These are phyloP conservation scores for Napeogenes inachia DNA, from an alignment of 2,888 invertebrate species.

Conservation along the genomic window DNA sequence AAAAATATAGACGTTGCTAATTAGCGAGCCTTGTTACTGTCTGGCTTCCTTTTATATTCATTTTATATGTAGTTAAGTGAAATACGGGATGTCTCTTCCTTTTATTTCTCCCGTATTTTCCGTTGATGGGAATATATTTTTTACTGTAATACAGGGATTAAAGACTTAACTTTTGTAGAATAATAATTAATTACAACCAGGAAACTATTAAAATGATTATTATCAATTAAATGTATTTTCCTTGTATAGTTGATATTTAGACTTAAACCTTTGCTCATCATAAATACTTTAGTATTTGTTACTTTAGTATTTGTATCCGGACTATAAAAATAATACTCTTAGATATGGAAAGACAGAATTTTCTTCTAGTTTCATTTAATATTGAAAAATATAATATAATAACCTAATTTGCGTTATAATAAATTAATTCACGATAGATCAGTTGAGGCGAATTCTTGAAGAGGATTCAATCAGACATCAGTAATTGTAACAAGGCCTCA, in stretches of 20 bases:
- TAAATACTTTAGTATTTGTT: too few species aligned
- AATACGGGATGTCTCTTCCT: constrained; percentile 23
- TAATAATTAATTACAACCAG: too few species aligned
- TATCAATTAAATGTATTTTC: too few species aligned
- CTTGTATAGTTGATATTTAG: too few species aligned
- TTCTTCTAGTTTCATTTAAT: too few species aligned
- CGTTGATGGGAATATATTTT: not conserved
- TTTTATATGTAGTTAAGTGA: constrained; percentile 30
- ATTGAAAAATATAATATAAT: not conserved
- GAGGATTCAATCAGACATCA: constrained; percentile 25
- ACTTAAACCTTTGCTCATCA: too few species aligned
- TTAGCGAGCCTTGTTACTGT: constrained; percentile 35
- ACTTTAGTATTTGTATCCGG: too few species aligned
- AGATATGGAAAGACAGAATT: too few species aligned
- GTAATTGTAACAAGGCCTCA: constrained; percentile 27
- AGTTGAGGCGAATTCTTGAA: constrained; percentile 11
- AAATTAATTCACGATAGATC: not conserved
- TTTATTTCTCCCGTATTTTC: constrained; percentile 19
- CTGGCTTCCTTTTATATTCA: constrained; percentile 33
- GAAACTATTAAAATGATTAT: too few species aligned
- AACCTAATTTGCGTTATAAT: not conserved
- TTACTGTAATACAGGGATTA: too few species aligned
- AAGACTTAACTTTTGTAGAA: too few species aligned
- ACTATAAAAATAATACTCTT: too few species aligned
- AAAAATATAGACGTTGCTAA: constrained; percentile 34